Conservation (phyloP, 2,797 vertebrate genomes). For the Enteromius fasciolatus region DNA sequence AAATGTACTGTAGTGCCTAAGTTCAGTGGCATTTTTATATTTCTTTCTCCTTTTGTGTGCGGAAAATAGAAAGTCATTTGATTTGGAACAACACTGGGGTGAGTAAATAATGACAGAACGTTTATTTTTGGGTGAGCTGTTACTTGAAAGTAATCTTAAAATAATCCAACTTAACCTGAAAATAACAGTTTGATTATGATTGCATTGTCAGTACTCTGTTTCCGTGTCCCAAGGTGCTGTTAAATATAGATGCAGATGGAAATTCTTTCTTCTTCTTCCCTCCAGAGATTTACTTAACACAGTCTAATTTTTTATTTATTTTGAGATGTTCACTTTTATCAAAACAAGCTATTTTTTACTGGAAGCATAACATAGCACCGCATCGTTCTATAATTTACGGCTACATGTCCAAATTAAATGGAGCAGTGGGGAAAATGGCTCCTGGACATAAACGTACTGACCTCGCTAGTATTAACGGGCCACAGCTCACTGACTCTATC, state of each 20-base stretch:
- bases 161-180: conserved; percentile 16
- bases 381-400: conserved; percentile 17
- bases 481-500: conserved; percentile 15
- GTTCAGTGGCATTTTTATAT: neutral
- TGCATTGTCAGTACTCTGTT: conserved; percentile 31
- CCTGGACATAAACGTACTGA: conserved; percentile 53
- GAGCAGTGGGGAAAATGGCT: conserved; percentile 50
- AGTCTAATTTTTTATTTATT: neutral
- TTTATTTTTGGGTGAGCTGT: conserved; percentile 7
- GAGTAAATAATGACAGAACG: neutral
- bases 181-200: conserved; percentile 24
- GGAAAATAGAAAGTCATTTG: neutral
- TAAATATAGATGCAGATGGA: conserved; percentile 38
- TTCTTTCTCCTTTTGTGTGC: neutral
- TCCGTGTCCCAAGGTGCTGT: neutral
- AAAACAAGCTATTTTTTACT: conserved; percentile 21
- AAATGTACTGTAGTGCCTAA: conserved; percentile 4
- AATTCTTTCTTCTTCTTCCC: conserved; percentile 11
- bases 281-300: conserved; percentile 15
- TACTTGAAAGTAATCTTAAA: conserved; percentile 23
- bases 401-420: conserved; percentile 54
- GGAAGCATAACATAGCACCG: neutral
- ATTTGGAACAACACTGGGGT: conserved; percentile 6
- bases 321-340: conserved; percentile 11
- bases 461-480: conserved; percentile 39